Base-by-base conservation (phyloP, 1,140 invertebrate genomes). In the Aleiodes sp. region DNA sequence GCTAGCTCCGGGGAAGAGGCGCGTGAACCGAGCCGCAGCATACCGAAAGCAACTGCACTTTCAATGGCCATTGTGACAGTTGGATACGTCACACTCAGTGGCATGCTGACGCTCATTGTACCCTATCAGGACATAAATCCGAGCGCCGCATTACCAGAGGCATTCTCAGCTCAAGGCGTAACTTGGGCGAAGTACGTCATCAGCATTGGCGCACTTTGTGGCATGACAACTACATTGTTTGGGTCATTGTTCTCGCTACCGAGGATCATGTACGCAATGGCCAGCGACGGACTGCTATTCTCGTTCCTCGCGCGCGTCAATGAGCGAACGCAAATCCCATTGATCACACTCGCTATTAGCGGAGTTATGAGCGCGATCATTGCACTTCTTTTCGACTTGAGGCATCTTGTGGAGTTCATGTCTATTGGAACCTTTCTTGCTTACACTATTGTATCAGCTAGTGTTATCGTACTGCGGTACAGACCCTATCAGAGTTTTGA, bases 361-460 rank as follows among this genome's bases (percentile, higher is more conserved):
- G 94, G 95, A 0, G 71, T 93, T 1, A 78, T 92, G 10, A 92
- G 94, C 37, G 93, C 92, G 1, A 60, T 94, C 0, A 92, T 97
- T 68, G 94, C 96, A 6, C 80, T 97, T 2, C 79, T 97, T 16
- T 94, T 98, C 78, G 95, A 98, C 82, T 89, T 98, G 68, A 91
- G 95, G 76, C 95, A 95, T 72, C 87, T 98, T 12, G 95, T 98
- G 0, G 96, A 98, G 77, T 96, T 97, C 76, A 95, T 97, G 93
- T 96, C 94, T 0, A 97, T 97, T 74, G 96, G 96, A 0, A 97
- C 95, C 0, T 87, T 97, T 7, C 82, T 96, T 61, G 95, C 95
- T 0, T 97, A 97, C 78, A 96, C 94, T 4, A 95, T 97, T 29
- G 95, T 97, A 1, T 94, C 94, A 66, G 93, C 94, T 10, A 93